Conservation (phyloP, 1,140 invertebrate genomes). For the Meloidogyne hapla region DNA sequence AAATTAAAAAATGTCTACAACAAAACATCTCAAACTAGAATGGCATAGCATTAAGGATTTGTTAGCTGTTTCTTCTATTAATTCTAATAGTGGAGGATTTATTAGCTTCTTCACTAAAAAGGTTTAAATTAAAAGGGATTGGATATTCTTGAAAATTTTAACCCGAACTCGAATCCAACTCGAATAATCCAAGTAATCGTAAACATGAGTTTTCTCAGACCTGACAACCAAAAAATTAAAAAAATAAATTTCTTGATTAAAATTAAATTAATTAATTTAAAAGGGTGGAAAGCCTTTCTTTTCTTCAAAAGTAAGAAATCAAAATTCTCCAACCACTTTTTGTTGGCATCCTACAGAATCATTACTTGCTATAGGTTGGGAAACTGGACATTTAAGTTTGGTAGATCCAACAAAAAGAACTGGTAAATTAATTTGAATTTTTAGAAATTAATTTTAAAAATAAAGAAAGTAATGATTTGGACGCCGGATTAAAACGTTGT, state of each 20-base stretch:
- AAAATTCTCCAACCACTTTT: constrained; percentile 71
- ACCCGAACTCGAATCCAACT: no score
- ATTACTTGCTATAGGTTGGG: constrained; percentile 81
- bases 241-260: constrained; percentile 54
- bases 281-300: constrained; percentile 76
- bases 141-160: no score
- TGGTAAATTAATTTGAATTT: constrained; percentile 76
- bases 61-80: constrained; percentile 80
- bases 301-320: constrained; percentile 74
- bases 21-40: constrained; percentile 67
- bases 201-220: no score
- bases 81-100: constrained; percentile 82
- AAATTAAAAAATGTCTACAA: neutral
- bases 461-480: constrained; percentile 36
- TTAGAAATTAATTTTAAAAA: constrained; percentile 70
- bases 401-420: constrained; percentile 73
- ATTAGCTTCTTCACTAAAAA: constrained; percentile 83
- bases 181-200: no score
- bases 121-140: constrained; percentile 65
- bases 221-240: no score
- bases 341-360: constrained; percentile 84
- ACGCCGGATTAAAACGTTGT: constrained; percentile 21
- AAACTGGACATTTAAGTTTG: constrained; percentile 79
- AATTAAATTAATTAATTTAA: constrained; percentile 10
- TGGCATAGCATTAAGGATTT: constrained; percentile 79